Evolutionary conservation across 2,797 vertebrate genomes (phyloP), one percentile per base, ranked within the genome.

Genomic region (Myotis vivesi): DNA sequence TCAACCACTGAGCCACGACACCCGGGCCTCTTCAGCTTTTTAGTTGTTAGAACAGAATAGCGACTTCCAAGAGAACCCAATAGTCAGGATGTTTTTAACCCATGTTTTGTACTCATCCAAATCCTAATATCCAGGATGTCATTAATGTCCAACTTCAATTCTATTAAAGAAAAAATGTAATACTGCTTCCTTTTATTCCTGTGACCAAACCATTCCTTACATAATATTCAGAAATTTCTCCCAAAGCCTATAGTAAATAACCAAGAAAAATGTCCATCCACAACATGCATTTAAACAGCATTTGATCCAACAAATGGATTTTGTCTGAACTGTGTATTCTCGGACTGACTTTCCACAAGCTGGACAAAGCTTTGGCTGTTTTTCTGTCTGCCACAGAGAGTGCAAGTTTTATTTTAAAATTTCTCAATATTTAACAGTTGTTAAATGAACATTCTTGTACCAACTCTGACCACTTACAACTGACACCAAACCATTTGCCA

Each of bases 391-490:
- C 25, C 49, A 46, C 25, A 68, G 12, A 81, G 90, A 82, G 17
- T n/a, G 72, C 11, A 55, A 68, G 38, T 84, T 91, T 83, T 82
- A 33, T 91, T 94, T 91, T 91, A 36, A 83, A 86, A 38, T 73
- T 62, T 66, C n/a, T 55, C 68, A 77, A 41, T 36, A 81, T 88
- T 88, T 83, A 68, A 41, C 3, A 12, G 49, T 22, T 44, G 12
- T 79, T 92, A 82, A 72, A 83, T 44, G 9, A 66, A 83, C 5
- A 38, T 72, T 79, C 33, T 62, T 77, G 23, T 64, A 69, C 15
- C 51, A 77, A 87, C 4, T 53, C 20, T 86, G 13, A 25, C 71
- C 41, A 64, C 71, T 68, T 57, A 87, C 16, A 55, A 64, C 7
- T 38, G 6, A 59, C 33, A 71, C 3, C 49, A 88, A 86, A 81